These are phyloP conservation scores for Nemapogon koenigi DNA, from an alignment of 2,888 invertebrate species.

Conservation along the genomic window DNA sequence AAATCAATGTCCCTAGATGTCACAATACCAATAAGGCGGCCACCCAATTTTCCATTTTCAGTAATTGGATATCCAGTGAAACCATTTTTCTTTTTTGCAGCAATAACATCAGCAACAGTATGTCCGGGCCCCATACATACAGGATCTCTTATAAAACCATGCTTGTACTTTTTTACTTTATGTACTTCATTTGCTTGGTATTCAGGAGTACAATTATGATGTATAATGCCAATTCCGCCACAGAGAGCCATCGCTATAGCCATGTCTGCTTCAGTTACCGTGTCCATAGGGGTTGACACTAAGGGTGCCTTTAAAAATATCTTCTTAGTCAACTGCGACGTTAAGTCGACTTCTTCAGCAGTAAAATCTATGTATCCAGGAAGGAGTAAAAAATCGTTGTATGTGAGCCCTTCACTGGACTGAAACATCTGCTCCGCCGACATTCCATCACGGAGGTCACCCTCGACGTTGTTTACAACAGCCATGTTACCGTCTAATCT, in stretches of 20 bases:
- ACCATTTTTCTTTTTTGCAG: conserved; percentile 88
- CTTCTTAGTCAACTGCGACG: conserved; percentile 89
- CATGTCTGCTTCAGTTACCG: conserved; percentile 99
- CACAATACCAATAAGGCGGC: conserved; percentile 92
- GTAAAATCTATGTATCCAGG: conserved; percentile 97
- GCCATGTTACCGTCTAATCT: too few species aligned
- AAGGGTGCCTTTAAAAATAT: conserved; percentile 90
- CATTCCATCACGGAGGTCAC: conserved; percentile 76
- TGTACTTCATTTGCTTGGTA: conserved; percentile 95
- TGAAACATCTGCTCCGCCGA: conserved; percentile 83
- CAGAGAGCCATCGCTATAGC: conserved; percentile 98
- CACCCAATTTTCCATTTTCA: conserved; percentile 91
- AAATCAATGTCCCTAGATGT: conserved; percentile 98
- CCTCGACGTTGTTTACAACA: conserved; percentile 26
- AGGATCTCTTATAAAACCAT: conserved; percentile 97
- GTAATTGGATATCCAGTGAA: conserved; percentile 98
- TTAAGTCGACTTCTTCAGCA: conserved; percentile 89
- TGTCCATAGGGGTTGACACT: conserved; percentile 99
- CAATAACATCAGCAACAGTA: conserved; percentile 87
- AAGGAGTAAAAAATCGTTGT: conserved; percentile 95
- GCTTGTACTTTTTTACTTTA: conserved; percentile 99
- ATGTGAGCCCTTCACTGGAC: conserved; percentile 88
- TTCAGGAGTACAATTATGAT: conserved; percentile 94
- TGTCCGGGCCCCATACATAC: conserved; percentile 91
- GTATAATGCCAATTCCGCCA: conserved; percentile 97